phyloP scores from a whole-genome alignment of 2,888 invertebrate species.

The Holacanthella duospinosa region DNA sequence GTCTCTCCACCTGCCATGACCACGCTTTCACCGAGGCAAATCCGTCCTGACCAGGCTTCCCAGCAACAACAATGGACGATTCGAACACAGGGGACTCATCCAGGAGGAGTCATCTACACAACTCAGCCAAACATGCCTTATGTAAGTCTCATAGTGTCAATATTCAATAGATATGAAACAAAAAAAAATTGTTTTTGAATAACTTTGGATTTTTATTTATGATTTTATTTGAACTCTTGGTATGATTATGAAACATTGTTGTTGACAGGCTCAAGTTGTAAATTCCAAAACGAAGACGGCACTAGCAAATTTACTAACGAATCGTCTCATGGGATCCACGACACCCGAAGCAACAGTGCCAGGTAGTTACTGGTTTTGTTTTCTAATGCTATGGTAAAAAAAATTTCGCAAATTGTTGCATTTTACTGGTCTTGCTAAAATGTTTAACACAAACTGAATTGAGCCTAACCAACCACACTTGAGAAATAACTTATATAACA shows the following conservation, averaged over 20 bases:
- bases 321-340: constrained; percentile 51
- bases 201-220: background rate
- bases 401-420: too few relatives aligned
- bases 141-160: constrained; percentile 14
- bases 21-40: background rate
- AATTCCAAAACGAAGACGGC: constrained; percentile 90
- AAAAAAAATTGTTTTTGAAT: too few relatives aligned
- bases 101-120: constrained; percentile 10
- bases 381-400: too few relatives aligned
- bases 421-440: too few relatives aligned
- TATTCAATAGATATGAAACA: background rate
- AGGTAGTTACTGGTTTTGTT: background rate
- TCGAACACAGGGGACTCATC: constrained; percentile 11
- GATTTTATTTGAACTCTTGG: background rate
- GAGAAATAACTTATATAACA: too few relatives aligned
- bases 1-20: background rate
- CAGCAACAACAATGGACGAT: constrained; percentile 14
- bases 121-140: constrained; percentile 17
- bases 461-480: too few relatives aligned
- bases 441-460: too few relatives aligned
- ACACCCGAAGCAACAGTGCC: constrained; percentile 27
- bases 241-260: background rate
- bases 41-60: background rate
- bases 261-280: constrained; percentile 46
- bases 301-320: constrained; percentile 84